Base-by-base conservation (phyloP, 2,113 vertebrate species). In the Gavialis gangeticus region DNA sequence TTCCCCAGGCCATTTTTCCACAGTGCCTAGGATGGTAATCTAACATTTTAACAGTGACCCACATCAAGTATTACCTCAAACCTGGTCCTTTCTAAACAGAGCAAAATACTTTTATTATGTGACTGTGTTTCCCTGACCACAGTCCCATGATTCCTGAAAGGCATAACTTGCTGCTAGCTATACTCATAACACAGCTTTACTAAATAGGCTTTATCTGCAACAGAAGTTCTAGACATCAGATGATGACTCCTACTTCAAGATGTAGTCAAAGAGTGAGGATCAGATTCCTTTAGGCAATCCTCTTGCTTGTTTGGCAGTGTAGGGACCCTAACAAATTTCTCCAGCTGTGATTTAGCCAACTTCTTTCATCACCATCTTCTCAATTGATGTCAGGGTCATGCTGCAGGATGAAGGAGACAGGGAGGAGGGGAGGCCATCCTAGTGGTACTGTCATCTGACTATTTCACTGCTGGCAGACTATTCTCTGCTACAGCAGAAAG, bases 401-500 rank as follows among this genome's bases (percentile, higher is more conserved):
- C 22, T 71, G 67, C 30, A 71, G 67, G 11, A 71, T 24, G 19
- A 71, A 22, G 19, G 66, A n/a, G n/a, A n/a, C 66, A 21, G 30
- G 12, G 30, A 37, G 67, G 11, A 71, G 34, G 5, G 30, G 19
- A 71, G 34, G 30, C 13, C 19, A 6, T 19, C n/a, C 37, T 18
- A 21, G 12, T 71, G 30, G 30, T 71, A 18, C 12, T 71, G 30
- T 34, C 34, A 34, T 71, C 30, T 22, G 34, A 71, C 37, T 71
- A 71, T 37, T 22, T 46, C 30, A 71, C 18, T 6, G 19, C 19
- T 71, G 19, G 16, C 67, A 71, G 46, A 46, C 46, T 71, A 7
- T 19, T 71, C 37, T n/a, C 34, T n/a, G 19, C 37, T 6, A 2
- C 34, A 59, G 10, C 11, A 71, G 17, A 4, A 3, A 4, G 1